Percentiles rank a stretch among this genome's conserved stretches.
Evolutionary conservation across 30 jellyfish, hydroid and myxozoan genomes (phyloP).

Genomic region (Hydractinia symbiolongicarpus): DNA sequence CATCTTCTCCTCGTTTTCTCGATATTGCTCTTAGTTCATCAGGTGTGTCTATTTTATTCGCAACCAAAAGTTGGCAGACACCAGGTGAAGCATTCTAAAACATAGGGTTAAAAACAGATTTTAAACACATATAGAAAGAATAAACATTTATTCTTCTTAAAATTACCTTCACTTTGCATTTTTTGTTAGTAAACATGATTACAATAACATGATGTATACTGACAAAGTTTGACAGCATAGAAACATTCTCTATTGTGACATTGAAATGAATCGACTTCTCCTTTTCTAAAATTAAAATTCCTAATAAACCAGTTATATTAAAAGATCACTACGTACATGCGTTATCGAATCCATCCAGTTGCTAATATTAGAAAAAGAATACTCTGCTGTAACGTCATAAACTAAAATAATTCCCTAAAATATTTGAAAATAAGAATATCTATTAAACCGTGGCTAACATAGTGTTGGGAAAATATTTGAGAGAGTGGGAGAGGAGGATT

Average conservation of each 20-base stretch:
- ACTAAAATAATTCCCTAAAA: constrained; percentile 72
- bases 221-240: not conserved
- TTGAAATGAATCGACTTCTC: not conserved
- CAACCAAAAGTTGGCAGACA: constrained; percentile 53
- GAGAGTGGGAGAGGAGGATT: no score
- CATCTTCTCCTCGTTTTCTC: constrained; percentile 40
- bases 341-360: constrained; percentile 61
- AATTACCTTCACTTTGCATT: not conserved
- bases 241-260: not conserved
- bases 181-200: not conserved
- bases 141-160: not conserved
- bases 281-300: not conserved
- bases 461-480: no score
- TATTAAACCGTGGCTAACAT: no score
- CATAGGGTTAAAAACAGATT: not conserved
- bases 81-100: constrained; percentile 48
- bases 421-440: no score
- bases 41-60: constrained; percentile 46
- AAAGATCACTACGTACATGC: constrained; percentile 28
- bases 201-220: not conserved
- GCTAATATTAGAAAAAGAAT: constrained; percentile 39
- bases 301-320: not conserved
- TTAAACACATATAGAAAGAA: not conserved
- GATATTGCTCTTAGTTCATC: constrained; percentile 40
- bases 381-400: constrained; percentile 53